Conservation (phyloP, 2,888 invertebrate species). For the Acanthoscelides obtectus region DNA sequence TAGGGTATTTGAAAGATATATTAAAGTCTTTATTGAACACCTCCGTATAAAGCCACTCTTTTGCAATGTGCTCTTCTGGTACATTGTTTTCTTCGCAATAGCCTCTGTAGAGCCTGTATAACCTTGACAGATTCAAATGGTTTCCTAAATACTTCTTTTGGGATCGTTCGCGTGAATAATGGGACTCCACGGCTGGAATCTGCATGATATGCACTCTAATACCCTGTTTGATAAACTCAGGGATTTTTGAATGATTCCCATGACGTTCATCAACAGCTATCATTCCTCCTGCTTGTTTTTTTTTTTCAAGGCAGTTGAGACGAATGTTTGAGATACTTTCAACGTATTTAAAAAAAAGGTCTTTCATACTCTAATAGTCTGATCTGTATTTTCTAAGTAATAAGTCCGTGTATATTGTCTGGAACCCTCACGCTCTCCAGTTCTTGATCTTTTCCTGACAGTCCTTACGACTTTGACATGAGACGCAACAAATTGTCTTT, state of each 20-base stretch:
- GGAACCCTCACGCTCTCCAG: neutral
- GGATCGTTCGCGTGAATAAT: slow-evolving; percentile 10
- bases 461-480: neutral
- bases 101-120: slow-evolving; percentile 10
- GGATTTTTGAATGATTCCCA: too few relatives aligned
- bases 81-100: slow-evolving; percentile 13
- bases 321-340: neutral
- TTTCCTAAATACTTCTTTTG: slow-evolving; percentile 9
- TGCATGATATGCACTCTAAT: slow-evolving; percentile 11
- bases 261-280: too few relatives aligned
- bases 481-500: neutral
- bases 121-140: slow-evolving; percentile 8
- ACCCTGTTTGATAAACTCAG: slow-evolving; percentile 4
- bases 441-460: neutral
- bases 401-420: neutral
- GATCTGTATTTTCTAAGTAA: neutral
- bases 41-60: slow-evolving; percentile 9
- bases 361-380: neutral
- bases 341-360: neutral
- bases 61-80: slow-evolving; percentile 8
- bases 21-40: slow-evolving; percentile 14
- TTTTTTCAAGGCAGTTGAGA: neutral
- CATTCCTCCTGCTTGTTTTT: slow-evolving; percentile 1
- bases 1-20: slow-evolving; percentile 3
- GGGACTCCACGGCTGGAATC: slow-evolving; percentile 9